Evolutionary conservation across 2,888 invertebrate genomes (phyloP), one percentile per base, ranked within the genome.

Genomic region (Hydrotaea diabolus): DNA sequence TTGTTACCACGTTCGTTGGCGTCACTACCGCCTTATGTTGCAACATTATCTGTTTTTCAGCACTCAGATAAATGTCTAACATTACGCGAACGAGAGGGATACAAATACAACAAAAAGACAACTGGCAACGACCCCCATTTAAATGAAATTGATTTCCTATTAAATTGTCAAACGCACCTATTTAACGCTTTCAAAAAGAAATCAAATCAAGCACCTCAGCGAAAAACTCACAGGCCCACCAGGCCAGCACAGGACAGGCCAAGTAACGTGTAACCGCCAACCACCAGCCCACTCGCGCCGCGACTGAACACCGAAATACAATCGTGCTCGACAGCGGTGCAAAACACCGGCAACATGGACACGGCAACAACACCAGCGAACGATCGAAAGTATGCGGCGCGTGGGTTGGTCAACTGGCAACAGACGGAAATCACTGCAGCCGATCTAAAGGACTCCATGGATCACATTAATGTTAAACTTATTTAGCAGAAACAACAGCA

Each of bases 141-240:
- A 86, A 84, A 64, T 82, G 77, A 79, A 86, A 87, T 85, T 85
- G 87, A 87, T 87, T 87, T 86, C 84, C 86, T 87, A 87, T 87
- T 87, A 87, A 86, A 87, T 87, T 87, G 87, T 87, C 87, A 87
- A 87, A 87, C 87, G 87, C 87, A 87, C 87, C 87, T 86, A 87
- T 87, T 87, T 87, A 87, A 85, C 87, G 87, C 85, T 86, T 82
- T 80, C 76, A 43, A 15, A 79, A 74, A 55, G 55, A 26, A 75
- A 69, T 55, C 76, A 49, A 77, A 78, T 49, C 59, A 77, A 82
- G 21, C 79, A 46, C 13, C 21, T 71, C 73, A 77, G 9, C 39
- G 39, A 74, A 77, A 74, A 31, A 72, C 75, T 77, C 77, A 79
- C 13, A 39, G 39, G 49, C 72, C 72, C 21, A 73, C 5, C 39